Evolutionary conservation across 2,113 vertebrate genomes (phyloP), one percentile per base, ranked within the genome.

Genomic region (Ifrita kowaldi): DNA sequence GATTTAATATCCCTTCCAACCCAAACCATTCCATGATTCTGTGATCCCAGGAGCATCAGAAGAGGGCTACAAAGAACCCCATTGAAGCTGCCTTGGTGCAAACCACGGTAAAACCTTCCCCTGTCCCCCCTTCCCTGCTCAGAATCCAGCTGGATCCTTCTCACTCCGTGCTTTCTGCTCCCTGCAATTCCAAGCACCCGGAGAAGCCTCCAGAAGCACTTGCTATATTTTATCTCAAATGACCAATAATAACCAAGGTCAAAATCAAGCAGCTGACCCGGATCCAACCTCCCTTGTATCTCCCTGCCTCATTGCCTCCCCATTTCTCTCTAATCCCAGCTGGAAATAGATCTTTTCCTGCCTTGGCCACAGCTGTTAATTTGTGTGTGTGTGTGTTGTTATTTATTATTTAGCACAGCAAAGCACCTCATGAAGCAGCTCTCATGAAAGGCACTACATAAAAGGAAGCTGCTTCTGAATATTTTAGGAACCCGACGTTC

Each of bases 381-480:
- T 93, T 69, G 71, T 74, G 52, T 69, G 50, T 78, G 68, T 42
- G 70, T 74, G 76, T 97, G 89, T 90, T 97, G 94, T 96, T 97
- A 94, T 97, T 97, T 97, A 97, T 97, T 96, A 95, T 97, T 97
- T 96, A 97, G 93, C 74, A 59, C 90, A 80, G 93, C 87, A 92
- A 95, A 97, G 80, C 88, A 94, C 96, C 94, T 95, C 60, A 57
- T 84, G 92, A 83, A 84, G 84, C 89, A 76, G 78, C 74, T 95
- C 92, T 85, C 87, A 87, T 91, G 94, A 97, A 96, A 97, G 91
- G 74, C 80, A 84, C 79, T 79, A 86, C 83, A 95, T 90, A 91
- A 94, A 95, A 94, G 90, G 94, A 94, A 94, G 90, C 75, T n/a
- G 73, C 89, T 87, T 88, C 55, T 95, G 94, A 95, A 93, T 96